These are phyloP conservation scores for Melolontha melolontha DNA, from an alignment of 2,888 invertebrate genomes.

Conservation along the genomic window DNA sequence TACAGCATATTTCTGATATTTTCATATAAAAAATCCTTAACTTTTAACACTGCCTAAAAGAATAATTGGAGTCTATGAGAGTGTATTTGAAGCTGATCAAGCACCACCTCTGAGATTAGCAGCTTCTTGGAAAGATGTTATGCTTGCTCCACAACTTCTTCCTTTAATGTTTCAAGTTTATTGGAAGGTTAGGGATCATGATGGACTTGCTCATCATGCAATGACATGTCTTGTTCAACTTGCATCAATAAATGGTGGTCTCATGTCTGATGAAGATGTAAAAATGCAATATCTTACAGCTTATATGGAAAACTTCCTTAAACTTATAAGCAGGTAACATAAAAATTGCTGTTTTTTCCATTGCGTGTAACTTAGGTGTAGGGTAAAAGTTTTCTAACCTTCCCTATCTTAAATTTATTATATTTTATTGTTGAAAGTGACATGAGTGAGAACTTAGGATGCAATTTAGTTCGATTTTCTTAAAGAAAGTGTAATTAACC, in stretches of 20 bases:
- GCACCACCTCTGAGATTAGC: constrained; percentile 72
- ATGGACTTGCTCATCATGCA: constrained; percentile 81
- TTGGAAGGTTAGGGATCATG: constrained; percentile 82
- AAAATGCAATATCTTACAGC: constrained; percentile 70
- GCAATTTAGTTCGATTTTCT: too few species aligned
- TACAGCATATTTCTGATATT: neutral
- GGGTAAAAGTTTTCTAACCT: too few species aligned
- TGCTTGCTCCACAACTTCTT: constrained; percentile 79
- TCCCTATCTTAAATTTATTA: too few species aligned
- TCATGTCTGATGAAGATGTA: constrained; percentile 67
- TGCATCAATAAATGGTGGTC: constrained; percentile 74
- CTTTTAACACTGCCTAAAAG: constrained; percentile 71
- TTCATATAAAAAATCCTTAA: constrained; percentile 29
- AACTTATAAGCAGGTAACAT: constrained; percentile 70
- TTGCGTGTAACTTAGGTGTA: too few species aligned
- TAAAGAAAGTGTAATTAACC: too few species aligned
- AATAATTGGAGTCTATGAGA: constrained; percentile 78
- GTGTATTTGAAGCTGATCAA: constrained; percentile 76
- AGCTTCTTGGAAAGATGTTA: constrained; percentile 79
- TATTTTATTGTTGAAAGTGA: too few species aligned
- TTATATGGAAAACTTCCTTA: constrained; percentile 73
- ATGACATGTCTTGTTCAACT: constrained; percentile 87
- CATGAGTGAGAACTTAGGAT: too few species aligned
- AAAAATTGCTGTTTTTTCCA: too few species aligned
- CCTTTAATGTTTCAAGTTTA: constrained; percentile 87